Evolutionary conservation across 2,888 invertebrate species (phyloP), one percentile per base, ranked within the genome.

Genomic region (Ophonus ardosiacus): DNA sequence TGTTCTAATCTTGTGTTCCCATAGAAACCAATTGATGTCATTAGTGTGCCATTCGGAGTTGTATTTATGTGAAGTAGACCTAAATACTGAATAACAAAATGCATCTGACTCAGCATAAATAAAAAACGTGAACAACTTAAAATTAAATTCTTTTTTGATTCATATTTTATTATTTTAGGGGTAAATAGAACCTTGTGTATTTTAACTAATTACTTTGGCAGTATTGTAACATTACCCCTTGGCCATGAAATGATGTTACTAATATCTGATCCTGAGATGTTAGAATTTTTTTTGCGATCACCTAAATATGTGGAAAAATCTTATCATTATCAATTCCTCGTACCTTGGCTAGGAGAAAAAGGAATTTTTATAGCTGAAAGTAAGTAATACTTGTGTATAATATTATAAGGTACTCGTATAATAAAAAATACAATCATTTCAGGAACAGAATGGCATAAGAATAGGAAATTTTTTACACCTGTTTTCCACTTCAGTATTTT

Each of bases 231-330:
- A 71, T 2, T 40, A 6, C 0, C 15, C n/a, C 0, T 38, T n/a
- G 6, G 10, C 7, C 71, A n/a, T 15, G 13, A 65, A 68, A 17
- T 21, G 31, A 51, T 7, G 8, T 21, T 81, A 24, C 8, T 81
- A 6, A 43, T 68, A 71, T 18, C 68, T 7, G 81, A 81, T 24
- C n/a, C 15, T 8, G 81, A 81, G 13, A 68, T 81, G 68, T 17
- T 63, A 7, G 81, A 81, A n/a, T 81, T 68, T 56, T 43, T 81
- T 56, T 24, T 81, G 7, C 51, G 68, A 51, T 68, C 68, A 17
- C 81, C 81, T 18, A 68, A 51, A 56, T 68, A 18, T 24, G 51
- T 56, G 24, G 21, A 18, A 68, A 81, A 81, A 68, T n/a, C 68
- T 43, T 21, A 81, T 51, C 3, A 40, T 10, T 81, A 81, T 81